These are phyloP conservation scores for Dione juno DNA, from an alignment of 2,888 invertebrate genomes.

Conservation along the genomic window DNA sequence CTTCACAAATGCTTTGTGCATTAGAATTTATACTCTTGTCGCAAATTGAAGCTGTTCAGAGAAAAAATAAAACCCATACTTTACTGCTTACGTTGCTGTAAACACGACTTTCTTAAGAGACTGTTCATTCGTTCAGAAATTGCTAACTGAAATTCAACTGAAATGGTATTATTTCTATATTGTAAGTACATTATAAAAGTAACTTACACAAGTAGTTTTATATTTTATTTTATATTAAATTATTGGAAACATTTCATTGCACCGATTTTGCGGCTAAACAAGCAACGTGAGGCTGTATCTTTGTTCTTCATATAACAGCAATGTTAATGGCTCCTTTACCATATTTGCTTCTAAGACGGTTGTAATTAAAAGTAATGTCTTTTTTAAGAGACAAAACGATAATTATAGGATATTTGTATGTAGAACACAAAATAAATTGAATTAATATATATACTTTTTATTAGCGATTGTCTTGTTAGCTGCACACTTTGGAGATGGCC, in stretches of 20 bases:
- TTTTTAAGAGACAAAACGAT: not conserved
- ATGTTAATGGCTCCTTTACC: not conserved
- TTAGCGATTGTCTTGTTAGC: constrained; percentile 19
- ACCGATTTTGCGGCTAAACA: no score
- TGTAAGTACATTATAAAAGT: no score
- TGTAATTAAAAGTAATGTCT: constrained; percentile 13
- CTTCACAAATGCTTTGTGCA: constrained; percentile 51
- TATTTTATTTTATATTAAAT: no score
- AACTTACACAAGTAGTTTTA: no score
- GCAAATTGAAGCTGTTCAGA: constrained; percentile 48
- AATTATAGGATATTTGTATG: not conserved
- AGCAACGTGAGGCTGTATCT: not conserved
- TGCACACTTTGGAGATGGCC: constrained; percentile 1
- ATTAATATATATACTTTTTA: not conserved
- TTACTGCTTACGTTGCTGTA: constrained; percentile 38
- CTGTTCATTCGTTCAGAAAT: constrained; percentile 20
- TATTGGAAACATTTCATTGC: no score
- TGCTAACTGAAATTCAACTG: constrained; percentile 27
- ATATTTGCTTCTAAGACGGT: not conserved
- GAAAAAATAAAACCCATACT: constrained; percentile 47
- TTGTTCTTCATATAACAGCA: not conserved
- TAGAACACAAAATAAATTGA: not conserved
- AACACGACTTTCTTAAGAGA: constrained; percentile 31
- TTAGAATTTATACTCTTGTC: constrained; percentile 59
- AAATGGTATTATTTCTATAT: constrained; percentile 22